These are phyloP conservation scores for Petrocephalus microphthalmus DNA, from an alignment of 2,113 vertebrate genomes.

Conservation along the genomic window DNA sequence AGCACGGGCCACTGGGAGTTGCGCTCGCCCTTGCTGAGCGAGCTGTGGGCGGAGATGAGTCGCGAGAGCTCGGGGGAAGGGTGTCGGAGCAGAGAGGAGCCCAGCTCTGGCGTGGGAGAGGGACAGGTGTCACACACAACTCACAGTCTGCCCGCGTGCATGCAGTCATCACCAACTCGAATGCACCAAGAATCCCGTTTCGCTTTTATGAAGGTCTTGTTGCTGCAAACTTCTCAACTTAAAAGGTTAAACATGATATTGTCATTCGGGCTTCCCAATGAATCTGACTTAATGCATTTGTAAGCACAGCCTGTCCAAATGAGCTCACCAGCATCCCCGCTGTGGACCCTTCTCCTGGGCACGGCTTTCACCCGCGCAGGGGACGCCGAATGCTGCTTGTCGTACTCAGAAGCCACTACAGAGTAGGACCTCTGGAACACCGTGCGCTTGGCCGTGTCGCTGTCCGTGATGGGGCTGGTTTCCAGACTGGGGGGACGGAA, in stretches of 20 bases:
- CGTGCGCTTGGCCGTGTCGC: conserved; percentile 88
- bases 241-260: neutral
- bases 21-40: conserved; percentile 93
- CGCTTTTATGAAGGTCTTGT: neutral
- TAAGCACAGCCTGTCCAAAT: too few relatives aligned
- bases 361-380: conserved; percentile 91
- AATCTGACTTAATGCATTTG: neutral
- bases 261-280: neutral
- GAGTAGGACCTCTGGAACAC: conserved; percentile 98
- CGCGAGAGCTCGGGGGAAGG: conserved; percentile 96
- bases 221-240: neutral
- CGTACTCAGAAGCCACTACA: conserved; percentile 95
- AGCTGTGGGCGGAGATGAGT: conserved; percentile 94
- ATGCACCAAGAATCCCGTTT: neutral
- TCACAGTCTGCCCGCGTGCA: neutral
- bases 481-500: conserved; percentile 69
- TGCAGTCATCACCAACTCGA: neutral
- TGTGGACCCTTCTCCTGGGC: conserved; percentile 90
- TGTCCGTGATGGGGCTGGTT: conserved; percentile 95
- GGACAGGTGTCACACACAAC: neutral
- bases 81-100: conserved; percentile 91
- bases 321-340: conserved; percentile 84
- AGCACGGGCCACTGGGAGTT: conserved; percentile 98
- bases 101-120: conserved; percentile 74
- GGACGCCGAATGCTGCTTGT: conserved; percentile 93